A percentile compares a stretch with the other conserved stretches of the same genome.
phyloP scores from a whole-genome alignment of 2,113 vertebrate genomes.

The Elanus axillaris region DNA sequence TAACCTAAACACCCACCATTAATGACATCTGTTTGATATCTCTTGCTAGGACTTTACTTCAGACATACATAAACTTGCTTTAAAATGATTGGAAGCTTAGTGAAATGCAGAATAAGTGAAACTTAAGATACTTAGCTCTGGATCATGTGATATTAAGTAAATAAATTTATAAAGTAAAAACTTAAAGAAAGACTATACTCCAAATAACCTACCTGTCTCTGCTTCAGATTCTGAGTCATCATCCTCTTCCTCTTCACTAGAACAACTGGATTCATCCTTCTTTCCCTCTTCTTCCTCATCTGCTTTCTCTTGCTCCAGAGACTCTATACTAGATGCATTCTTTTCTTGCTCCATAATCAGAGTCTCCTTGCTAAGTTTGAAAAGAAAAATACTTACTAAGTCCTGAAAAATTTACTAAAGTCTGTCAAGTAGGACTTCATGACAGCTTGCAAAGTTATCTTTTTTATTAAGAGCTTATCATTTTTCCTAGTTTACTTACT shows the following conservation, averaged over 20 bases:
- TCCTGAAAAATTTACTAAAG: background rate
- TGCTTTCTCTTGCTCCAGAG: conserved; percentile 92
- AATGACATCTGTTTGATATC: background rate
- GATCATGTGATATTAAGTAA: background rate
- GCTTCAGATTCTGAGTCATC: conserved; percentile 97
- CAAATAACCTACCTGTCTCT: conserved; percentile 83
- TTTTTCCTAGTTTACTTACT: conserved; percentile 74
- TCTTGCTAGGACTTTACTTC: background rate
- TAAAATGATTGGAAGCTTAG: background rate
- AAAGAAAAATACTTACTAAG: conserved; percentile 9
- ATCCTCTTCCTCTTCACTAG: conserved; percentile 97
- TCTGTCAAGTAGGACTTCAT: background rate
- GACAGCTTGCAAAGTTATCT: background rate
- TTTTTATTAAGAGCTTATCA: background rate
- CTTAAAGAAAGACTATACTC: background rate
- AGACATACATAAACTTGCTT: background rate
- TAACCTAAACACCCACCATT: background rate
- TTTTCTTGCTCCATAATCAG: conserved; percentile 93
- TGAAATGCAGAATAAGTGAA: background rate
- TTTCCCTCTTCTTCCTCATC: conserved; percentile 92
- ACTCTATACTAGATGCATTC: conserved; percentile 86
- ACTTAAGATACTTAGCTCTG: background rate
- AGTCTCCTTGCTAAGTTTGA: conserved; percentile 85
- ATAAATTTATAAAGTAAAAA: background rate
- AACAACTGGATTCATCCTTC: conserved; percentile 98